phyloP scores from a whole-genome alignment of 92 coral and sea anemone species.

The Chrysogorgia sp. region DNA sequence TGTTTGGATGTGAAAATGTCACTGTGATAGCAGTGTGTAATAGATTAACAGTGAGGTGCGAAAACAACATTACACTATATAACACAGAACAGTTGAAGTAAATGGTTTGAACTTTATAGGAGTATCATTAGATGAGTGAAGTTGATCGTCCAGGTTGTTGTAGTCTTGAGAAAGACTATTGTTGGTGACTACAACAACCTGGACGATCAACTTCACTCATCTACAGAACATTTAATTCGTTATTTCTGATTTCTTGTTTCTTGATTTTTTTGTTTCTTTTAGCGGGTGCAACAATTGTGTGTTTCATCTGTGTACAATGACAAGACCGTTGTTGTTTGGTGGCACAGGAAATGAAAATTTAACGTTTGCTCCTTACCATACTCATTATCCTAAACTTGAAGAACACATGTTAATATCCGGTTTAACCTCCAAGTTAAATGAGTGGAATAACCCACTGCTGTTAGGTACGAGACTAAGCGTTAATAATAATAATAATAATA shows the following conservation, averaged over 20 bases:
- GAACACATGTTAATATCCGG: slow-evolving; percentile 88
- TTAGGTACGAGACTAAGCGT: slow-evolving; percentile 66
- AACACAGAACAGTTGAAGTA: not conserved
- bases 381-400: slow-evolving; percentile 89
- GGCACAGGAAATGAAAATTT: slow-evolving; percentile 78
- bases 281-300: slow-evolving; percentile 86
- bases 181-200: too few relatives aligned
- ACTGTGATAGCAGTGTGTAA: slow-evolving; percentile 77
- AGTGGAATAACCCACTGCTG: slow-evolving; percentile 88
- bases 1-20: slow-evolving; percentile 92
- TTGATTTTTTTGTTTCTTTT: slow-evolving; percentile 24
- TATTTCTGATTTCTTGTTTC: too few relatives aligned
- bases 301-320: slow-evolving; percentile 86
- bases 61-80: not conserved
- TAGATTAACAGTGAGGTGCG: slow-evolving; percentile 81
- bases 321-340: slow-evolving; percentile 77
- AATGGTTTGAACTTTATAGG: not conserved
- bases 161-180: too few relatives aligned
- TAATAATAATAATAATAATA: too few relatives aligned
- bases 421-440: slow-evolving; percentile 68
- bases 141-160: too few relatives aligned
- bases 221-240: too few relatives aligned
- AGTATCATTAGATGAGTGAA: not conserved
- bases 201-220: not conserved
- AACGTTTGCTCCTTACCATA: slow-evolving; percentile 88